These are phyloP conservation scores for Terrapene triunguis DNA, from an alignment of 2,113 vertebrate species.

Conservation along the genomic window DNA sequence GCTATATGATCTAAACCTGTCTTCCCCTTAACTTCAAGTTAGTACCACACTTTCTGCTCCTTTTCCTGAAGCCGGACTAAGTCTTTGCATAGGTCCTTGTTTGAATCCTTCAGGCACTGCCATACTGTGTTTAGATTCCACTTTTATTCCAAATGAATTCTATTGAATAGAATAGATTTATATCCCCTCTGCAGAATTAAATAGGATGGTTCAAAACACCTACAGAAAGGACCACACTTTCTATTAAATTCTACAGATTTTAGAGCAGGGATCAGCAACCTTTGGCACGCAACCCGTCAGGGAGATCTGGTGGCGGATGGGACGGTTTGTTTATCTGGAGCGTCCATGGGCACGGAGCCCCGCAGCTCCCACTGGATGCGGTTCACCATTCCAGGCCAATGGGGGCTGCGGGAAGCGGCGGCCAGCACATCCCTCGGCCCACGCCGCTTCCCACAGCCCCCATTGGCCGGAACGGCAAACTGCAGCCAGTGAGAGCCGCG, in stretches of 20 bases:
- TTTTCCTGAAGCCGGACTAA: background rate
- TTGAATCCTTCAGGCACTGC: background rate
- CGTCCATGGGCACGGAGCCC: too few relatives aligned
- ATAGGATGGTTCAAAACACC: background rate
- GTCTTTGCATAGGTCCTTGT: background rate
- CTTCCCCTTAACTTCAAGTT: background rate
- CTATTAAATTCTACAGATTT: background rate
- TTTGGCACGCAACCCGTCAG: too few relatives aligned
- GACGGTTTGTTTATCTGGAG: too few relatives aligned
- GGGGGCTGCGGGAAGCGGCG: too few relatives aligned
- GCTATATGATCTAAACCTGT: background rate
- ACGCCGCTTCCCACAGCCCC: too few relatives aligned
- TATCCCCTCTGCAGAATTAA: background rate
- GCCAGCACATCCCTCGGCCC: too few relatives aligned
- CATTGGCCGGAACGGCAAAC: too few relatives aligned
- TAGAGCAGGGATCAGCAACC: background rate
- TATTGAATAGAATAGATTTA: background rate
- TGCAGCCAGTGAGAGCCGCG: too few relatives aligned
- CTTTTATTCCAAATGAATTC: background rate
- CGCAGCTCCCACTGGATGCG: too few relatives aligned
- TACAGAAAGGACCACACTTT: background rate
- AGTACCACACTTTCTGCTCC: rapidly evolving
- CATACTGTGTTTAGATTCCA: background rate
- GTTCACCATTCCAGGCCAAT: too few relatives aligned
- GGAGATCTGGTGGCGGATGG: too few relatives aligned